Evolutionary conservation across 2,113 vertebrate genomes (phyloP).

Genomic region (Salvelinus alpinus): DNA sequence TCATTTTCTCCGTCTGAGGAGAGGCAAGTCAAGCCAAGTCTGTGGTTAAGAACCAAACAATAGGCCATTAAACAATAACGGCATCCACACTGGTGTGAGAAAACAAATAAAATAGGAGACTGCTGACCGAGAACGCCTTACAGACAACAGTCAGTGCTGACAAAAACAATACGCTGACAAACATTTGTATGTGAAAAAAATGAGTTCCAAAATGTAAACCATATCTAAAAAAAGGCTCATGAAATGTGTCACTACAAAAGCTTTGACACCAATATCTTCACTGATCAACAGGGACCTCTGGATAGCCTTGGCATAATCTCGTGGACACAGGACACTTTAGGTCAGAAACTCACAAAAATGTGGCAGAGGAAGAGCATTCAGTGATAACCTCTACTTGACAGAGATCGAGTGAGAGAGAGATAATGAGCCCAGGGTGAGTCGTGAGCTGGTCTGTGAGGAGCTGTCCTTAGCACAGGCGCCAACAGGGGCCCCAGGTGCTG

Average conservation of each 20-base stretch:
- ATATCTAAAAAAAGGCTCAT: background rate
- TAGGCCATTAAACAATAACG: conserved; percentile 1
- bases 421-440: too few species aligned
- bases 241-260: background rate
- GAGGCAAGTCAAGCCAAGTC: conserved; percentile 1
- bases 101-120: background rate
- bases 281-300: too few species aligned
- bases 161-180: too few species aligned
- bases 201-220: background rate
- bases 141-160: too few species aligned
- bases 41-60: conserved; percentile 12
- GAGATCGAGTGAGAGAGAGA: conserved; percentile 16
- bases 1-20: conserved; percentile 9
- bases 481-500: too few species aligned
- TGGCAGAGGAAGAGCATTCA: too few species aligned
- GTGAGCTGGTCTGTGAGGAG: too few species aligned
- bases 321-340: too few species aligned
- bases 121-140: conserved; percentile 22
- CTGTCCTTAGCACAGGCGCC: too few species aligned
- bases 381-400: background rate
- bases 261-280: too few species aligned
- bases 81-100: conserved; percentile 6
- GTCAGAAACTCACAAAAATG: too few species aligned
- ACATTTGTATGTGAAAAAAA: background rate
- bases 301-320: too few species aligned